These are phyloP conservation scores for Gisinianus flammeolus DNA, from an alignment of 2,888 invertebrate genomes.

Conservation along the genomic window DNA sequence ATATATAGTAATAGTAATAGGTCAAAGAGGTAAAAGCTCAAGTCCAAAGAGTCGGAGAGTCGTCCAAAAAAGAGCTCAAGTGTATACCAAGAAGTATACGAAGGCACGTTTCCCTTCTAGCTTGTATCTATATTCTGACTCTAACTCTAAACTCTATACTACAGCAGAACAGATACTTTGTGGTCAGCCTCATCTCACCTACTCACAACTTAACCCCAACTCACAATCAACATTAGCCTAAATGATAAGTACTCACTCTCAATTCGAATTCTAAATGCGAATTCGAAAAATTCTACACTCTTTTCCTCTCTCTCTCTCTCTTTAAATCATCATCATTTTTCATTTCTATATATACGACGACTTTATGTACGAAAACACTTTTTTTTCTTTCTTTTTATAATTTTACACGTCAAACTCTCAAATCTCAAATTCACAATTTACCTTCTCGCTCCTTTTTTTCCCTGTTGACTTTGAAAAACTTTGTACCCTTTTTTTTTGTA, in stretches of 20 bases:
- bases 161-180: neutral
- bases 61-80: neutral
- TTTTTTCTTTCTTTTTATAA: too few relatives aligned
- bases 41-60: neutral
- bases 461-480: too few relatives aligned
- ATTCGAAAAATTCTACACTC: too few relatives aligned
- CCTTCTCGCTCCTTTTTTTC: too few relatives aligned
- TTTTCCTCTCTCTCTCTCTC: neutral
- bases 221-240: neutral
- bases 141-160: neutral
- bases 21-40: neutral
- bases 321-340: neutral
- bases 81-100: neutral
- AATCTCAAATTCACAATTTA: too few relatives aligned
- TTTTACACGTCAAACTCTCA: too few relatives aligned
- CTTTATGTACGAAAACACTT: too few relatives aligned
- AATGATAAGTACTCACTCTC: neutral
- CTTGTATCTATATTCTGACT: neutral
- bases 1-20: neutral
- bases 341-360: too few relatives aligned
- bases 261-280: too few relatives aligned
- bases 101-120: constrained; percentile 2
- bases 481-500: too few relatives aligned
- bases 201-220: too few relatives aligned
- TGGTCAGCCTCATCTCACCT: neutral